Evolutionary conservation across 2,888 invertebrate genomes (phyloP).

Genomic region (Trichopoda pennipes): DNA sequence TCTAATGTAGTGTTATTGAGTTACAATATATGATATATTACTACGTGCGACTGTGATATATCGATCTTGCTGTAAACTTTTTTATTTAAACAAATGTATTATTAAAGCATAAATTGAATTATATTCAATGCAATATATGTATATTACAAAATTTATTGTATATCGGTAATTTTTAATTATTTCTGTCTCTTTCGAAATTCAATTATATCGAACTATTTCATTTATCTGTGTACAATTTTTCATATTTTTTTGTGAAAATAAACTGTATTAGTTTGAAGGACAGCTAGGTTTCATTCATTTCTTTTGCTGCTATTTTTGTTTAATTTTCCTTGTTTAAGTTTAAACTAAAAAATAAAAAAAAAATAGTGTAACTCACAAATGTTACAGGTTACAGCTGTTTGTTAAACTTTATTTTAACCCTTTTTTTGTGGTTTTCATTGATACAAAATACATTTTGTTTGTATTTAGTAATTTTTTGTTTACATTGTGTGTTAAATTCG

Average conservation of each 20-base stretch:
- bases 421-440: slow-evolving; percentile 50
- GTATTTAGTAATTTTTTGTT: slow-evolving; percentile 15
- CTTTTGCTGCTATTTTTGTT: slow-evolving; percentile 8
- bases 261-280: neutral
- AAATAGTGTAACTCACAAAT: slow-evolving; percentile 56
- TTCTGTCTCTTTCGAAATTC: slow-evolving; percentile 15
- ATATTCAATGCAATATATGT: slow-evolving; percentile 1
- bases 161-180: neutral
- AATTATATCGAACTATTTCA: neutral
- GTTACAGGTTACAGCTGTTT: slow-evolving; percentile 64
- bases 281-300: slow-evolving; percentile 51
- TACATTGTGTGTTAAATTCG: slow-evolving; percentile 22
- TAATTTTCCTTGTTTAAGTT: slow-evolving; percentile 51
- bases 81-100: slow-evolving; percentile 48
- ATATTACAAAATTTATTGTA: slow-evolving; percentile 19
- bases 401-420: slow-evolving; percentile 54
- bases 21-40: too few species aligned
- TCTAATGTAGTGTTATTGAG: too few species aligned
- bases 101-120: slow-evolving; percentile 62
- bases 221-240: neutral
- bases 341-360: slow-evolving; percentile 44
- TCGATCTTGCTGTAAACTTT: slow-evolving; percentile 13
- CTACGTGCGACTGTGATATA: neutral
- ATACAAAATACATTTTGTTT: slow-evolving; percentile 29
- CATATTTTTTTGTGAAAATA: neutral